Percentiles rank a stretch among this genome's conserved stretches.
Conservation (phyloP, 2,113 vertebrate species). For the Scortum barcoo region DNA sequence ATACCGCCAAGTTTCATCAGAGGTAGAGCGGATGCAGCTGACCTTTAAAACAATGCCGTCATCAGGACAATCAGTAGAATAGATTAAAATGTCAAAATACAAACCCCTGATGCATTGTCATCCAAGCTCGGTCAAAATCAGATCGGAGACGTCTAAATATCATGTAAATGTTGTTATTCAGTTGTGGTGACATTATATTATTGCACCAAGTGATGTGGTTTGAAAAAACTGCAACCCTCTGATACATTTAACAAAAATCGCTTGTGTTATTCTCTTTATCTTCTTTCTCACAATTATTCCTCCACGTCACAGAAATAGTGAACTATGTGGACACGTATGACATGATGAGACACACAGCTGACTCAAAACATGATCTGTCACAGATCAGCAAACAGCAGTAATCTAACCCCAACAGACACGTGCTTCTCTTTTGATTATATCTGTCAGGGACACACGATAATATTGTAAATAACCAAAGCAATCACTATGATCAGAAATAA, state of each 20-base stretch:
- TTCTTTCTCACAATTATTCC: not conserved
- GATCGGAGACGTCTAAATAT: slow-evolving; percentile 23
- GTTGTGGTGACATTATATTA: slow-evolving; percentile 22
- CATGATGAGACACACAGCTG: not conserved
- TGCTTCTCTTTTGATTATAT: not conserved
- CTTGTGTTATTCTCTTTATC: not conserved
- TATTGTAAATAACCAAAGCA: too few relatives aligned
- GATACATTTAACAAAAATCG: not conserved
- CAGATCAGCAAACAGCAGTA: not conserved
- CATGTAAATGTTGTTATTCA: slow-evolving; percentile 54
- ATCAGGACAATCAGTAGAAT: slow-evolving; percentile 41
- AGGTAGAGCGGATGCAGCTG: slow-evolving; percentile 3
- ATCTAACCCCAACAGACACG: not conserved
- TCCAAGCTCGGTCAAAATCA: slow-evolving; percentile 19
- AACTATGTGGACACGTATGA: not conserved
- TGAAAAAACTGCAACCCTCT: not conserved
- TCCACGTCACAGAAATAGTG: not conserved
- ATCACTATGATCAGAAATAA: slow-evolving; percentile 12
- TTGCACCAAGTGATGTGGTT: not conserved
- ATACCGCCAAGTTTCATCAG: slow-evolving; percentile 5
- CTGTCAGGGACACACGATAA: not conserved
- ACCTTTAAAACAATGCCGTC: slow-evolving; percentile 53
- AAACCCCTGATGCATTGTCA: slow-evolving; percentile 27
- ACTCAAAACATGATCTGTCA: not conserved
- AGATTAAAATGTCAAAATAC: slow-evolving; percentile 54